phyloP scores from a whole-genome alignment of 1,140 invertebrate genomes.

The Achroia grisella region DNA sequence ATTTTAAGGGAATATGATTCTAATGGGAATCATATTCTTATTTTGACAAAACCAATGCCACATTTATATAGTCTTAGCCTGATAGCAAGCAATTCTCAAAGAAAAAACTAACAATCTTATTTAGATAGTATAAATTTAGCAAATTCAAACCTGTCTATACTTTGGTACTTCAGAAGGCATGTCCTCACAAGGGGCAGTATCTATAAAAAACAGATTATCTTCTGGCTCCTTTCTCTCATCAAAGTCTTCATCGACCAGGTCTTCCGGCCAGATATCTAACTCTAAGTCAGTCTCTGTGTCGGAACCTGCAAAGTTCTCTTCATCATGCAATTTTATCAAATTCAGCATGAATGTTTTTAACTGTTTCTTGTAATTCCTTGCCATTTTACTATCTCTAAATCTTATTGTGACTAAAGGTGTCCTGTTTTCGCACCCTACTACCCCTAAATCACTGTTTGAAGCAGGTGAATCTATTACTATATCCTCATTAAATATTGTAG shows the following conservation, averaged over 20 bases:
- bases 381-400: conserved; percentile 51
- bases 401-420: conserved; percentile 47
- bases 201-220: conserved; percentile 57
- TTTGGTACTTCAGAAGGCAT: conserved; percentile 34
- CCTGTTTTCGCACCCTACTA: conserved; percentile 51
- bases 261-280: conserved; percentile 60
- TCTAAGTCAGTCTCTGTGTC: conserved; percentile 56
- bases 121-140: background rate
- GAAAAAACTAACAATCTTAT: too few relatives aligned
- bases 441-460: conserved; percentile 39
- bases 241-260: conserved; percentile 28
- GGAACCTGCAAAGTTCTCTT: conserved; percentile 15
- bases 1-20: too few relatives aligned
- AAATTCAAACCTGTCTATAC: conserved; percentile 56
- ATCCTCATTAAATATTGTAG: conserved; percentile 45
- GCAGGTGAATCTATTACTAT: conserved; percentile 43
- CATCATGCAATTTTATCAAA: conserved; percentile 41
- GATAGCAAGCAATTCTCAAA: too few relatives aligned
- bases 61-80: too few relatives aligned
- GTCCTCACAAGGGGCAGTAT: conserved; percentile 47
- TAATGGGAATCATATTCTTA: too few relatives aligned
- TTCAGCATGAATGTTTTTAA: conserved; percentile 55
- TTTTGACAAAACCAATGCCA: too few relatives aligned
- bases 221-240: conserved; percentile 5
- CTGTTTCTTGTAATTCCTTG: conserved; percentile 43